phyloP scores from a whole-genome alignment of 1,140 invertebrate species.

The Cotesia chilonis region DNA sequence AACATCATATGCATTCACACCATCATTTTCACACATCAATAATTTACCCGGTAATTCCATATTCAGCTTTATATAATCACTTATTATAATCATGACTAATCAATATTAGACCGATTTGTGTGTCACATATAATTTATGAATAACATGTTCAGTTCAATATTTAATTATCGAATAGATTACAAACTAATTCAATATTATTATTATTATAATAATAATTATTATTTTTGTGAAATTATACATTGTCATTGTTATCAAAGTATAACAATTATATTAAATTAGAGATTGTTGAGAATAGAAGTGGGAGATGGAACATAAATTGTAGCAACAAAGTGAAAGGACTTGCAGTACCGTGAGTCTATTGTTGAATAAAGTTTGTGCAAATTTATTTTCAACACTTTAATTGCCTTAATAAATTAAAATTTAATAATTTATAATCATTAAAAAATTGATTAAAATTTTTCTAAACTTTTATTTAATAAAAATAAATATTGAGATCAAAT shows the following conservation, averaged over 20 bases:
- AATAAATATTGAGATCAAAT: background rate
- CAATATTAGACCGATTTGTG: background rate
- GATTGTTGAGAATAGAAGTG: conserved; percentile 44
- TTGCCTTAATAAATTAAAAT: background rate
- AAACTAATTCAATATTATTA: background rate
- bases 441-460: background rate
- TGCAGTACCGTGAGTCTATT: conserved; percentile 48
- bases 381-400: conserved; percentile 7
- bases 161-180: too few relatives aligned
- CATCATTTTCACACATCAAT: too few relatives aligned
- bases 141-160: too few relatives aligned
- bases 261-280: background rate
- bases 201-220: background rate
- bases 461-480: background rate
- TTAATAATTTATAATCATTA: background rate
- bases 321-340: conserved; percentile 57
- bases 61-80: too few relatives aligned
- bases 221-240: background rate
- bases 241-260: background rate
- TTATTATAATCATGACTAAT: too few relatives aligned
- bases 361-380: conserved; percentile 20
- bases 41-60: too few relatives aligned
- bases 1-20: too few relatives aligned
- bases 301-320: conserved; percentile 63
- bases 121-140: background rate